Percentiles rank a stretch among this genome's conserved stretches.
Conservation (phyloP, 2,888 invertebrate genomes). For the Drosophila multiciliata region DNA sequence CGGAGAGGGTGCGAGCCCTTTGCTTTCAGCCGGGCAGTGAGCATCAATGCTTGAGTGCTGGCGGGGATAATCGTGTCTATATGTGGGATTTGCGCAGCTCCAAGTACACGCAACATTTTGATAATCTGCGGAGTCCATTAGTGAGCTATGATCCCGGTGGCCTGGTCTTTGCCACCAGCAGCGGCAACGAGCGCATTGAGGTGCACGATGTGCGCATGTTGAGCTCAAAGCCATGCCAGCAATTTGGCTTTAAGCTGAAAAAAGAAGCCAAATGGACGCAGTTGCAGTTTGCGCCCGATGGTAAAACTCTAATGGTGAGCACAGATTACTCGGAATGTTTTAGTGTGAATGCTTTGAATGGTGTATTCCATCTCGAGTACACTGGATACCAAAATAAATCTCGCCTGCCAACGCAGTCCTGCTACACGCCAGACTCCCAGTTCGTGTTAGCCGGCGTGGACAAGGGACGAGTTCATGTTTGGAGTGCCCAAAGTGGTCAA, state of each 20-base stretch:
- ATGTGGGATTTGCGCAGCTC: constrained; percentile 57
- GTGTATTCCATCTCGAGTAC: constrained; percentile 28
- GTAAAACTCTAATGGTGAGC: constrained; percentile 43
- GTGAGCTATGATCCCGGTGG: constrained; percentile 53
- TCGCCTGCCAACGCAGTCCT: constrained; percentile 28
- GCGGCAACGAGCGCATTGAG: constrained; percentile 27
- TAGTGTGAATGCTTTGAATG: constrained; percentile 49
- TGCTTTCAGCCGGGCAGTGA: constrained; percentile 36
- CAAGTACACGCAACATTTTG: constrained; percentile 6
- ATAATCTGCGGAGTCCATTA: constrained; percentile 24
- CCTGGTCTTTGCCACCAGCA: constrained; percentile 40
- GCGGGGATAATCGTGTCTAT: constrained; percentile 40
- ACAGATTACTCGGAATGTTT: constrained; percentile 53
- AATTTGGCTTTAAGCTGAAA: constrained; percentile 37
- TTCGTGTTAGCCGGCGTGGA: constrained; percentile 54
- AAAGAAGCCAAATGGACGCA: constrained; percentile 52
- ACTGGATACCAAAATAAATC: constrained; percentile 32
- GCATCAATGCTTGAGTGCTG: constrained; percentile 47
- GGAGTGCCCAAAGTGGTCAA: constrained; percentile 46
- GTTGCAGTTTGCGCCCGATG: constrained; percentile 56
- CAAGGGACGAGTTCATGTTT: constrained; percentile 53
- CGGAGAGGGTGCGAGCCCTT: constrained; percentile 7
- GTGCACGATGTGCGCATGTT: constrained; percentile 55
- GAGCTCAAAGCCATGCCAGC: constrained; percentile 22
- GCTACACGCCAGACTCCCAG: constrained; percentile 57